Conservation (phyloP, 1,140 invertebrate species). For the Ooceraea biroi region DNA sequence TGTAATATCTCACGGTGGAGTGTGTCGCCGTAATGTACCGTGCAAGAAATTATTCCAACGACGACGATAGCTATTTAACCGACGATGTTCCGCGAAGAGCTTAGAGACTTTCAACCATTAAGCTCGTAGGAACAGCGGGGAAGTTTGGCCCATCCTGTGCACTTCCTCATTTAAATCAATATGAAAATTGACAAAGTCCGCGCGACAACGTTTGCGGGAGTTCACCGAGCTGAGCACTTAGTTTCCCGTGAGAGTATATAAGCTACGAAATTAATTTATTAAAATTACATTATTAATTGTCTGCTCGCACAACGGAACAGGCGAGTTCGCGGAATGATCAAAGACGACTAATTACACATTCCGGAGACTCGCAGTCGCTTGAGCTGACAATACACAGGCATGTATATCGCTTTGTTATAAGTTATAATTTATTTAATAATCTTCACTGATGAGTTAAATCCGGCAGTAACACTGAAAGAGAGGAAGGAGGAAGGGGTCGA, state of each 20-base stretch:
- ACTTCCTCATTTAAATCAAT: constrained; percentile 57
- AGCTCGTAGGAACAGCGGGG: constrained; percentile 12
- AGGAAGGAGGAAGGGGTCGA: no score
- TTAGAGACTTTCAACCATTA: constrained; percentile 49
- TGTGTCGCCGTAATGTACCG: constrained; percentile 17
- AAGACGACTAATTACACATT: constrained; percentile 42
- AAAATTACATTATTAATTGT: constrained; percentile 53
- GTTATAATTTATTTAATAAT: constrained; percentile 24
- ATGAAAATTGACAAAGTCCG: constrained; percentile 62
- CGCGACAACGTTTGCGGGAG: constrained; percentile 37
- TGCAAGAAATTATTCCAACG: constrained; percentile 30
- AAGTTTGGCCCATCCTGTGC: constrained; percentile 34
- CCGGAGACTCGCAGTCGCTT: not conserved
- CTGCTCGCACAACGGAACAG: not conserved
- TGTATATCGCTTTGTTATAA: not conserved
- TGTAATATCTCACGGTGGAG: not conserved
- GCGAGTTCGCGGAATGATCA: constrained; percentile 25
- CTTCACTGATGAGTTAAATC: not conserved
- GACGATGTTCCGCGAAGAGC: constrained; percentile 29
- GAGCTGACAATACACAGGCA: not conserved
- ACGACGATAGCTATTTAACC: constrained; percentile 39
- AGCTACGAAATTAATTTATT: constrained; percentile 51
- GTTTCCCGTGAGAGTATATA: constrained; percentile 4
- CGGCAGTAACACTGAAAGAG: no score
- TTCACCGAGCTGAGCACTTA: constrained; percentile 12